These are phyloP conservation scores for Hololepta plana DNA, from an alignment of 2,888 invertebrate species.

Conservation along the genomic window DNA sequence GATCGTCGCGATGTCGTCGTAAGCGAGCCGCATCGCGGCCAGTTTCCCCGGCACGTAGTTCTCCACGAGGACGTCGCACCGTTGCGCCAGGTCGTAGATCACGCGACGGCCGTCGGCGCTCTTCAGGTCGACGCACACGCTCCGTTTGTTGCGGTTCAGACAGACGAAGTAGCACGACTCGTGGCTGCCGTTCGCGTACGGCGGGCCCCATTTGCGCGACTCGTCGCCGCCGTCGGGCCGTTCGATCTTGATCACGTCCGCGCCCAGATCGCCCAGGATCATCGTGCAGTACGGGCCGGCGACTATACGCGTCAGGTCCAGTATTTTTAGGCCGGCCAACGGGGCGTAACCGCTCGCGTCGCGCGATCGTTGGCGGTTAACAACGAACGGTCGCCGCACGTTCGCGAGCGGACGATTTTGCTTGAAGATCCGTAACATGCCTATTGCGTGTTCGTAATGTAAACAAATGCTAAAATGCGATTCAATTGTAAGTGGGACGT, in stretches of 20 bases:
- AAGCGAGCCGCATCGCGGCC: constrained; percentile 59
- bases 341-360: constrained; percentile 34
- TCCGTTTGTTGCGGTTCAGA: constrained; percentile 90
- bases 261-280: constrained; percentile 84
- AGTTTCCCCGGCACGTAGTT: constrained; percentile 90
- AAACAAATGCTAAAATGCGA: too few relatives aligned
- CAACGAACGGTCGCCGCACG: too few relatives aligned
- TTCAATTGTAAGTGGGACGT: too few relatives aligned
- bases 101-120: constrained; percentile 40
- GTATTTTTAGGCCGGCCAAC: constrained; percentile 47
- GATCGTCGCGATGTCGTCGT: constrained; percentile 44
- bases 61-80: constrained; percentile 79
- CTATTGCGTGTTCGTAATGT: too few relatives aligned
- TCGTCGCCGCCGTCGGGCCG: constrained; percentile 72
- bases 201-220: constrained; percentile 85
- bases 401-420: too few relatives aligned
- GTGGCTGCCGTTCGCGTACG: constrained; percentile 44
- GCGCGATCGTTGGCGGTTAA: constrained; percentile 6
- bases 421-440: too few relatives aligned
- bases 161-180: constrained; percentile 70
- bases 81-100: constrained; percentile 49
- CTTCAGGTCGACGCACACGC: constrained; percentile 75
- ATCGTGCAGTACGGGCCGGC: constrained; percentile 93
- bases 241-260: constrained; percentile 86
- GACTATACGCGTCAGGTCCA: constrained; percentile 72